These are phyloP conservation scores for Lasioglossum figueresi DNA, from an alignment of 2,888 invertebrate genomes.

Conservation along the genomic window DNA sequence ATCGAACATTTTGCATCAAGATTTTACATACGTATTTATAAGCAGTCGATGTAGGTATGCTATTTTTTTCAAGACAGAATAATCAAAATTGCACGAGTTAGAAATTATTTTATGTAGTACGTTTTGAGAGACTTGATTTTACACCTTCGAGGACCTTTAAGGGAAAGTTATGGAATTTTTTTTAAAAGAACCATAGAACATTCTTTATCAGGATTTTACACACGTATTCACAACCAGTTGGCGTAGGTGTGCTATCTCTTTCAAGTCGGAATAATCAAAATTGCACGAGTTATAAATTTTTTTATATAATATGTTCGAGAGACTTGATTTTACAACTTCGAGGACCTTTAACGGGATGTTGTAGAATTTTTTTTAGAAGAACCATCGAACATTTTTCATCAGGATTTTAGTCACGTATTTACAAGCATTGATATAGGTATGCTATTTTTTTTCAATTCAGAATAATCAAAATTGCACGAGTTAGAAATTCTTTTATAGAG, in stretches of 20 bases:
- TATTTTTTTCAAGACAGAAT: not conserved
- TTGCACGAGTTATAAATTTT: not conserved
- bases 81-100: not conserved
- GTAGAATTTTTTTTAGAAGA: not conserved
- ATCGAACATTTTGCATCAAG: not conserved
- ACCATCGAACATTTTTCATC: not conserved
- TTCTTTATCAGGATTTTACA: not conserved
- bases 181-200: not conserved
- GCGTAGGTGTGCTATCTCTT: not conserved
- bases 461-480: not conserved
- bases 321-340: too few relatives aligned
- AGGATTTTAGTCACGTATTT: not conserved
- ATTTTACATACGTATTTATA: not conserved
- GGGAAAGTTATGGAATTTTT: not conserved
- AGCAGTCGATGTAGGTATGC: rapidly evolving
- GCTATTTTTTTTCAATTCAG: not conserved
- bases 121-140: too few relatives aligned
- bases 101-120: too few relatives aligned
- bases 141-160: not conserved
- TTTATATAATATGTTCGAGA: not conserved
- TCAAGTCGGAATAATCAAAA: not conserved
- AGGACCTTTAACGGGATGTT: too few relatives aligned
- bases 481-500: too few relatives aligned
- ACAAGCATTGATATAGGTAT: rapidly evolving
- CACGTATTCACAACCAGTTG: not conserved